Base-by-base conservation (phyloP, 2,888 invertebrate genomes). In the Dynastes hyllus region DNA sequence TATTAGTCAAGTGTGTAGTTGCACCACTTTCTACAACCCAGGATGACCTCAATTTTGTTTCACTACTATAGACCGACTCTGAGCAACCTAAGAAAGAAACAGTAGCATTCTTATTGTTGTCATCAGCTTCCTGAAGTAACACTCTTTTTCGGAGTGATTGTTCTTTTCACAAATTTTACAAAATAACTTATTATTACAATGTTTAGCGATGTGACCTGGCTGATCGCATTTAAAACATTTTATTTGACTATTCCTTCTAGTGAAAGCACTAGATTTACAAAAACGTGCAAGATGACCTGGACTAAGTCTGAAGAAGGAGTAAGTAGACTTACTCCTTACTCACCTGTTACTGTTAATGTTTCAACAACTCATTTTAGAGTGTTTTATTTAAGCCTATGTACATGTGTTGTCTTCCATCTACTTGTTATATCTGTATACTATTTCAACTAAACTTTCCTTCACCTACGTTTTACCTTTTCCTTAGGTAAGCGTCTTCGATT, bases 141-240 rank as follows among this genome's bases (percentile, higher is more conserved):
- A 65, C 2, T 65, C 65, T 11, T 32, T 32, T 37, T 65, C 32
- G 4, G 37, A 2, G n/a, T 65, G 37, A 65, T 65, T 37, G 13
- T 37, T 65, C n/a, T 65, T 65, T 32, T 32, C 8, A 65, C 63
- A 65, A 11, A 65, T 65, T 65, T 29, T 32, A n/a, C 4, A n/a
- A 32, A 32, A 53, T 53, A 3, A 53, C 3, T 53, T 53, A n/a
- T 53, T 53, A n/a, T 53, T 53, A 32, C 29, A 32, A 37, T 65
- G 11, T 65, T 32, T 37, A 32, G 65, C 65, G 1, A 65, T 32
- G n/a, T 65, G 65, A 32, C 65, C 65, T 65, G 11, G n/a, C 4
- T 65, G 29, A 29, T 32, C 65, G 2, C 65, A 65, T 65, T 65
- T 65, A 32, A 65, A 65, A 32, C 37, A 65, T 32, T 65, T 65